Conservation (phyloP, 1,140 invertebrate species). For the Hylaeus volcanicus region DNA sequence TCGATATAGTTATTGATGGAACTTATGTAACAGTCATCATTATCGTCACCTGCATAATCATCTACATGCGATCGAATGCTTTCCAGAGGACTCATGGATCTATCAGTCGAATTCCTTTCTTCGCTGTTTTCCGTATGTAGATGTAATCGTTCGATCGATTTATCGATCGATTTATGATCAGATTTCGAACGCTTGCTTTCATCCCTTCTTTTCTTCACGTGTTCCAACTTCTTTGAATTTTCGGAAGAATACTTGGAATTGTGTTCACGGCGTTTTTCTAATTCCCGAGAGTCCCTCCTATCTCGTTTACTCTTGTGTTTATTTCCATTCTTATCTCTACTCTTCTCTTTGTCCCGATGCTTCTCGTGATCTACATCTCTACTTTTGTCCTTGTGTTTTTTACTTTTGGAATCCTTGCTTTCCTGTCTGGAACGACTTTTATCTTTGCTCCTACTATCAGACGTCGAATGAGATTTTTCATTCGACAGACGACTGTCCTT, state of each 20-base stretch:
- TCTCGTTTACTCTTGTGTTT: slow-evolving; percentile 54
- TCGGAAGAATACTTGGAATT: slow-evolving; percentile 63
- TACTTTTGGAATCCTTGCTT: slow-evolving; percentile 2
- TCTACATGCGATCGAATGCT: slow-evolving; percentile 13
- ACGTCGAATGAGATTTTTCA: background rate
- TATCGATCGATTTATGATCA: slow-evolving; percentile 58
- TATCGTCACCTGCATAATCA: background rate
- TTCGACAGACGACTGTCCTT: background rate
- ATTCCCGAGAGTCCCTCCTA: slow-evolving; percentile 58
- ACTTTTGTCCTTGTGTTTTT: background rate
- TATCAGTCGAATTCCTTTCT: slow-evolving; percentile 63
- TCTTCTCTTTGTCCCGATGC: slow-evolving; percentile 51
- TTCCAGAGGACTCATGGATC: slow-evolving; percentile 37
- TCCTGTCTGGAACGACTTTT: background rate
- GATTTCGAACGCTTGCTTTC: slow-evolving; percentile 57
- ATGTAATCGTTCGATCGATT: slow-evolving; percentile 50
- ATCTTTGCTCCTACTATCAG: background rate
- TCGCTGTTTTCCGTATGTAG: slow-evolving; percentile 51
- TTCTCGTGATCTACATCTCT: slow-evolving; percentile 56
- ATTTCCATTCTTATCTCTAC: slow-evolving; percentile 56
- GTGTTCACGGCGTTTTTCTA: slow-evolving; percentile 61
- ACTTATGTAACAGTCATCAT: background rate
- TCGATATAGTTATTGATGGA: background rate
- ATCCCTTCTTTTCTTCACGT: slow-evolving; percentile 61
- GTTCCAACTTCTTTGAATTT: slow-evolving; percentile 53